These are phyloP conservation scores for Heliangelus exortis DNA, from an alignment of 2,797 vertebrate species.

Conservation along the genomic window DNA sequence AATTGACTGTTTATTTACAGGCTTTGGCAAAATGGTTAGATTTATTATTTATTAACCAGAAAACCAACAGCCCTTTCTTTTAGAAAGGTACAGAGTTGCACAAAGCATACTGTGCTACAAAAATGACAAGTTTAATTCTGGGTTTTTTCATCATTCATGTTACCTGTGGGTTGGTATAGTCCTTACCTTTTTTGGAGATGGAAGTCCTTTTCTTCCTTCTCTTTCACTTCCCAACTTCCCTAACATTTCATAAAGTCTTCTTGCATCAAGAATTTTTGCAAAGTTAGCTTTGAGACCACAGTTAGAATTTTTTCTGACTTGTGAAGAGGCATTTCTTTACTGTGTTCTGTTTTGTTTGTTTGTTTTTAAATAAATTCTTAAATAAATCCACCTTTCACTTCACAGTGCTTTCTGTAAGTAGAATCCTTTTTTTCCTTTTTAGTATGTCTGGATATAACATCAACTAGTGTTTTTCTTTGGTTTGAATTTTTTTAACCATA, in stretches of 20 bases:
- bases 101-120: neutral
- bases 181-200: neutral
- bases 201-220: neutral
- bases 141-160: neutral
- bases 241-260: neutral
- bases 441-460: neutral
- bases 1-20: constrained; percentile 32
- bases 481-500: neutral
- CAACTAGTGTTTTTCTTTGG: neutral
- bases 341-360: neutral
- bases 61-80: constrained; percentile 34
- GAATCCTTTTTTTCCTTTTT: neutral
- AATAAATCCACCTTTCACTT: neutral
- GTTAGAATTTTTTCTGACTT: neutral
- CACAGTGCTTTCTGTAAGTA: neutral
- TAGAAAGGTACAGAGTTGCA: neutral
- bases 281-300: neutral
- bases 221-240: neutral
- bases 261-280: neutral
- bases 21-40: constrained; percentile 58
- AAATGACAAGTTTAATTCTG: neutral
- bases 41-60: constrained; percentile 71
- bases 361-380: neutral
- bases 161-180: neutral
- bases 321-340: neutral